phyloP scores from a whole-genome alignment of 2,797 vertebrate genomes.

The Enteromius viviparus region DNA sequence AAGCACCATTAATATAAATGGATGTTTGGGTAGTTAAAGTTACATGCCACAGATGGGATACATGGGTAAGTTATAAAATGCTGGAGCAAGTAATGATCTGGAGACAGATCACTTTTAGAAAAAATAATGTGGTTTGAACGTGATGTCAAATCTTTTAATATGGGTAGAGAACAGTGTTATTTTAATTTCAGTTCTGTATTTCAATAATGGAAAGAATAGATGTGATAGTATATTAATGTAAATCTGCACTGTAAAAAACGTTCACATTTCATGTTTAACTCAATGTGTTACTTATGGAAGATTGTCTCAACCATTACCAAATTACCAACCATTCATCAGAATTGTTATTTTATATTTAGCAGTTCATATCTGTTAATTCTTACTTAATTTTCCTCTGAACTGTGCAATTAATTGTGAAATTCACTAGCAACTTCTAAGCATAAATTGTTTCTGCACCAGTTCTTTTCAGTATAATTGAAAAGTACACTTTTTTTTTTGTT shows the following conservation, averaged over 20 bases:
- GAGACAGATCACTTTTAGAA: not conserved
- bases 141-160: not conserved
- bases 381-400: no score
- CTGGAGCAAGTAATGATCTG: not conserved
- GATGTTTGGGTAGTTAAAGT: conserved; percentile 50
- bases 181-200: not conserved
- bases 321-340: no score
- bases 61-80: not conserved
- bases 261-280: not conserved
- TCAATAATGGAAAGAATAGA: not conserved
- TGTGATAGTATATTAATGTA: not conserved
- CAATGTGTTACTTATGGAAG: not conserved
- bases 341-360: no score
- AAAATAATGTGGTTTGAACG: not conserved
- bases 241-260: not conserved
- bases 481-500: not conserved
- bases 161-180: not conserved
- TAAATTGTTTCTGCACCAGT: no score
- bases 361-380: no score
- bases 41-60: not conserved
- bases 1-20: conserved; percentile 57
- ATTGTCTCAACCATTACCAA: not conserved
- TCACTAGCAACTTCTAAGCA: not conserved
- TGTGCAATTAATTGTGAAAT: not conserved
- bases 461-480: not conserved